Percentiles rank a stretch among this genome's conserved stretches.
Evolutionary conservation across 2,797 vertebrate species (phyloP).

Genomic region (Notolabrus celidotus): DNA sequence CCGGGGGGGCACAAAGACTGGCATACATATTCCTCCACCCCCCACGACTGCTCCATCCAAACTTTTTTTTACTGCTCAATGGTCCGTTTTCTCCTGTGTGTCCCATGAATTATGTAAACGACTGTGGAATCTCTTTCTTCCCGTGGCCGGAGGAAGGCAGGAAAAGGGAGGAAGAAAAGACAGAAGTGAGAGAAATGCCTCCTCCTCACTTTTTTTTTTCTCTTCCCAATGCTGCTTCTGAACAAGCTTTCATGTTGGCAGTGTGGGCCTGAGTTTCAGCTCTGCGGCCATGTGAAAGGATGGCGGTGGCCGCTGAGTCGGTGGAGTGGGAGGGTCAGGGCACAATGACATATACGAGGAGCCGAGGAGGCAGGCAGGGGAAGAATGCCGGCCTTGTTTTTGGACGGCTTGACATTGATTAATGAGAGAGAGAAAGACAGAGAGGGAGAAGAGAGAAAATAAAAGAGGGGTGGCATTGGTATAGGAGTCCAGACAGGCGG

Average conservation of each 20-base stretch:
- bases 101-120: slow-evolving; percentile 95
- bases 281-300: slow-evolving; percentile 93
- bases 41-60: slow-evolving; percentile 59
- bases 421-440: slow-evolving; percentile 91
- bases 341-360: slow-evolving; percentile 96
- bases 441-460: slow-evolving; percentile 69
- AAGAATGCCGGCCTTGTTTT: slow-evolving; percentile 98
- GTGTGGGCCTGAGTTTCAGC: slow-evolving; percentile 80
- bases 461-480: slow-evolving; percentile 76
- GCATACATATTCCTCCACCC: slow-evolving; percentile 85
- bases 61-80: slow-evolving; percentile 85
- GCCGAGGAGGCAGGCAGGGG: slow-evolving; percentile 85
- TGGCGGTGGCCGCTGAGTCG: slow-evolving; percentile 71
- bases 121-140: slow-evolving; percentile 82
- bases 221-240: slow-evolving; percentile 78
- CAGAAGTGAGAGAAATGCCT: slow-evolving; percentile 85
- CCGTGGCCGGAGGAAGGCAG: slow-evolving; percentile 74
- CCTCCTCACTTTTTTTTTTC: slow-evolving; percentile 84
- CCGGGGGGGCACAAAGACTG: slow-evolving; percentile 90
- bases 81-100: slow-evolving; percentile 88
- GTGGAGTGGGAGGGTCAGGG: slow-evolving; percentile 72
- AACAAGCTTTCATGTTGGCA: slow-evolving; percentile 91
- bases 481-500: slow-evolving; percentile 60
- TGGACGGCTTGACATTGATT: slow-evolving; percentile 97
- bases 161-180: slow-evolving; percentile 78